Evolutionary conservation across 2,113 vertebrate genomes (phyloP), one percentile per base, ranked within the genome.

Genomic region (Nyctereutes procyonoides): DNA sequence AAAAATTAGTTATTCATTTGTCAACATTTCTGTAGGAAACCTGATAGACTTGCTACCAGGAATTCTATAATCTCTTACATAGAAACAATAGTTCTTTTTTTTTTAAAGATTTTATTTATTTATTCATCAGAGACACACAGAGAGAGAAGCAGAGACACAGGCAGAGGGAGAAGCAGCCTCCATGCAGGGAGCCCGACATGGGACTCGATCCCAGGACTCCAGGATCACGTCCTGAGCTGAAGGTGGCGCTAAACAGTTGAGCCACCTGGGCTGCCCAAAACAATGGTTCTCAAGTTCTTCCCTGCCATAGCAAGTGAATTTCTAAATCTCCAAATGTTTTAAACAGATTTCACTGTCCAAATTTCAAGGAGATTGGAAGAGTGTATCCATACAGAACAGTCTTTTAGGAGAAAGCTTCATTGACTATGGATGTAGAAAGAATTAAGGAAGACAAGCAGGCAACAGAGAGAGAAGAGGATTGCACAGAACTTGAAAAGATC

Each of bases 1-100:
- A 77, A 97, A 95, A 96, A 96, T 95, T n/a, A 86, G 30, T 91
- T 93, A 90, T 84, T 97, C 32, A 48, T 96, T 95, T 71, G 89
- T 92, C 92, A 87, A 30, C 35, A 84, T 89, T 84, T 95, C 35
- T 92, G 28, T 26, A 85, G n/a, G 82, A 85, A 97, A 95, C 35
- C 11, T 58, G 85, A 96, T 26, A 30, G 28, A 93, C 71, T 60
- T 28, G 65, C 65, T 95, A 58, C 53, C 12, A 84, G 73, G 73
- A 97, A 95, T 79, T 92, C 62, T 86, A 30, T 5, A 56, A 28
- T 26, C 53, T 76, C 51, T 87, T 55, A 51, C 11, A 22, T 67
- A 38, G 77, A 74, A 93, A 90, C 28, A 74, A 53, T 43, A 35
- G 89, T 95, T 92, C 89, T 93, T 43, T 43, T 43, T 43, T 43